These are phyloP conservation scores for Brachystomella parvula DNA, from an alignment of 1,140 invertebrate species.

Conservation along the genomic window DNA sequence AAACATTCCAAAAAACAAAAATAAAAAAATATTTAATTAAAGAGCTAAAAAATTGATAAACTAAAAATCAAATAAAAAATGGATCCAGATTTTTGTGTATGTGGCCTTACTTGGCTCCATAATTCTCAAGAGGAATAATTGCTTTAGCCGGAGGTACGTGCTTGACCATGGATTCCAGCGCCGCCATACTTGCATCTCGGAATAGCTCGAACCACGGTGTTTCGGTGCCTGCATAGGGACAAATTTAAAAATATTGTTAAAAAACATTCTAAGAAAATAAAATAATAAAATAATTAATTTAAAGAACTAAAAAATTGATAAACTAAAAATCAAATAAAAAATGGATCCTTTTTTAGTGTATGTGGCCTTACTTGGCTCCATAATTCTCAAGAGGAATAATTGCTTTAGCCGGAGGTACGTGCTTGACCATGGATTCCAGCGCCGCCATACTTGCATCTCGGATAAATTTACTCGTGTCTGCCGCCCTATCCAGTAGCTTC, in stretches of 20 bases:
- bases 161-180: constrained; percentile 70
- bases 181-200: constrained; percentile 72
- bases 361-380: constrained; percentile 57
- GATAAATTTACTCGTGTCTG: constrained; percentile 87
- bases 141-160: constrained; percentile 54
- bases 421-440: constrained; percentile 67
- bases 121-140: constrained; percentile 51
- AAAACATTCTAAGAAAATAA: neutral
- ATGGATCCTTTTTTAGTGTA: no score
- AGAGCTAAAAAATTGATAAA: no score
- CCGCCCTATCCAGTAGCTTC: constrained; percentile 72
- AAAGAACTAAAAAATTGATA: no score
- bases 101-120: constrained; percentile 58
- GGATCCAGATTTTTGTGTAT: no score
- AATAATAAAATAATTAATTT: neutral
- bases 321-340: no score
- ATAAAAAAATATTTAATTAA: neutral
- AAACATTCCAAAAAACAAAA: neutral
- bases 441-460: constrained; percentile 76
- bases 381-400: constrained; percentile 53
- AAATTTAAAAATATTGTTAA: constrained; percentile 4
- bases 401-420: constrained; percentile 53
- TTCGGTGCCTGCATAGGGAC: constrained; percentile 62
- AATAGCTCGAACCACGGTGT: constrained; percentile 74
- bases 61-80: no score